A percentile compares a stretch with the other conserved stretches of the same genome.
Evolutionary conservation across 1,140 invertebrate genomes (phyloP).

Genomic region (Euborellia annulipes): DNA sequence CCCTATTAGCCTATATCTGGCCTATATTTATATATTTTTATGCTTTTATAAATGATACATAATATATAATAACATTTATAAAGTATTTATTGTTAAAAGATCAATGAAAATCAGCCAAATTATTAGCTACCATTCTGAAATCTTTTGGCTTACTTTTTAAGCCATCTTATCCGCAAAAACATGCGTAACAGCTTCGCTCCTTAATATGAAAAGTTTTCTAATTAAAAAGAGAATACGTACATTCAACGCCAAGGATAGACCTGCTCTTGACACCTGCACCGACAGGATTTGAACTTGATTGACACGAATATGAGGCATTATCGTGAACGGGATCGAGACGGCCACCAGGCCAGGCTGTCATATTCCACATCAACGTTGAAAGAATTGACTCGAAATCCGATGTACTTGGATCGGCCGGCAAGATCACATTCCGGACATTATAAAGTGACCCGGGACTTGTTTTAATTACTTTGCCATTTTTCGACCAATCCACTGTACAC

Average conservation of each 20-base stretch:
- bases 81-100: too few species aligned
- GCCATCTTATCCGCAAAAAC: too few species aligned
- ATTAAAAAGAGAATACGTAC: constrained; percentile 40
- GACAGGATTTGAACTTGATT: constrained; percentile 53
- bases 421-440: constrained; percentile 34
- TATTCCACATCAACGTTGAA: constrained; percentile 67
- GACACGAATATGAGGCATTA: constrained; percentile 71
- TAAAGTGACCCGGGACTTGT: too few species aligned
- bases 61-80: too few species aligned
- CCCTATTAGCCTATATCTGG: too few species aligned
- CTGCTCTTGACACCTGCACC: constrained; percentile 58
- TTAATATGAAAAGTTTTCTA: not conserved
- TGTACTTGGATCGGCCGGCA: constrained; percentile 47
- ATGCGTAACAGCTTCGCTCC: too few species aligned
- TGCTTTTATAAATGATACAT: too few species aligned
- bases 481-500: constrained; percentile 70
- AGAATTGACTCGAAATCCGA: constrained; percentile 78
- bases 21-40: too few species aligned
- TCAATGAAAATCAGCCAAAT: too few species aligned
- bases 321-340: constrained; percentile 57
- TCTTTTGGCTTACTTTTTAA: too few species aligned
- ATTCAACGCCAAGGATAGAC: constrained; percentile 73
- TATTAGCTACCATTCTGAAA: too few species aligned
- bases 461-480: constrained; percentile 37
- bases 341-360: constrained; percentile 61